Percentiles rank a stretch among this genome's conserved stretches.
These are phyloP conservation scores for Aromia moschata DNA, from an alignment of 2,888 invertebrate genomes.

Conservation along the genomic window DNA sequence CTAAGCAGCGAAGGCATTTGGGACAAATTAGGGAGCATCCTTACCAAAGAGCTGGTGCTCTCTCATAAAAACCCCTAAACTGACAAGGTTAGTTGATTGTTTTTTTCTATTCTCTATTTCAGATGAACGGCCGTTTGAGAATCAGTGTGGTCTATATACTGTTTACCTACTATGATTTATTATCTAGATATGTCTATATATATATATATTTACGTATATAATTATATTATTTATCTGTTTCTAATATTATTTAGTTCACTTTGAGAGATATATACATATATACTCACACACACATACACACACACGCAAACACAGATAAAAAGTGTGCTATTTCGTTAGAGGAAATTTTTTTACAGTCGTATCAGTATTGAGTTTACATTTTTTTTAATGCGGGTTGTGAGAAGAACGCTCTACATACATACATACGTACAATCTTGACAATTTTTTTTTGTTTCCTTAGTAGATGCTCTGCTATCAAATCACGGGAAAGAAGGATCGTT, in stretches of 20 bases:
- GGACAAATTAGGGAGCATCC: slow-evolving; percentile 95
- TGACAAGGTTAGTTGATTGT: slow-evolving; percentile 60
- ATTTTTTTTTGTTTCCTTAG: slow-evolving; percentile 36
- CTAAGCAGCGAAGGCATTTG: slow-evolving; percentile 83
- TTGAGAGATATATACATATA: slow-evolving; percentile 29
- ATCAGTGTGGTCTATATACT: slow-evolving; percentile 46
- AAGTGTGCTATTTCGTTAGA: slow-evolving; percentile 33
- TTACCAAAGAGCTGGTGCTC: slow-evolving; percentile 95
- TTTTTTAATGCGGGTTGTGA: slow-evolving; percentile 58
- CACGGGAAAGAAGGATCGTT: slow-evolving; percentile 47
- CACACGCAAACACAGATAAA: slow-evolving; percentile 12
- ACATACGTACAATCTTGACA: slow-evolving; percentile 47
- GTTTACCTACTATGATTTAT: slow-evolving; percentile 40
- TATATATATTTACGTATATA: slow-evolving; percentile 34
- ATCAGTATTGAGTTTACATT: slow-evolving; percentile 56
- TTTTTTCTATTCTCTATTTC: slow-evolving; percentile 46
- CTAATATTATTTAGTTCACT: slow-evolving; percentile 3
- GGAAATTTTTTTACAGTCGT: slow-evolving; percentile 40
- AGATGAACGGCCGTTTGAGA: slow-evolving; percentile 45
- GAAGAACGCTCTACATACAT: slow-evolving; percentile 46
- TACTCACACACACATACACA: too few relatives aligned
- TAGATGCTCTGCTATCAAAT: slow-evolving; percentile 43
- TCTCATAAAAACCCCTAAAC: slow-evolving; percentile 64
- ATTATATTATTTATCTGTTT: slow-evolving; percentile 33
- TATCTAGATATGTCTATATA: too few relatives aligned